phyloP scores from a whole-genome alignment of 1,140 invertebrate species.

The Nephila pilipes region DNA sequence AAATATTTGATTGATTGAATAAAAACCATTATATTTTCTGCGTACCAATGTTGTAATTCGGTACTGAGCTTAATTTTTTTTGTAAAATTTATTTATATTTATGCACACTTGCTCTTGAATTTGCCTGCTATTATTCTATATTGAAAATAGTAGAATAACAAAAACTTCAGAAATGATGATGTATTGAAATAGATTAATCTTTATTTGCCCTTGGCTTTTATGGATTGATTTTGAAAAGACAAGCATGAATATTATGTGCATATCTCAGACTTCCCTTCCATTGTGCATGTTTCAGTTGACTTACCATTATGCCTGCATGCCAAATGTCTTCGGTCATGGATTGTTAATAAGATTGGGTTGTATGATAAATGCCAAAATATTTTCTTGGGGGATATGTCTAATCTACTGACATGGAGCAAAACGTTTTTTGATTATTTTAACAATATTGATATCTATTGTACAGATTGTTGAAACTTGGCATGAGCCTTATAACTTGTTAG shows the following conservation, averaged over 20 bases:
- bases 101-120: not conserved
- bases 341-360: constrained; percentile 45
- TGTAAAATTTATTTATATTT: not conserved
- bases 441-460: constrained; percentile 54
- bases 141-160: not conserved
- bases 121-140: too few relatives aligned
- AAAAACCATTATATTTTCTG: not conserved
- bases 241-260: not conserved
- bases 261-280: constrained; percentile 40
- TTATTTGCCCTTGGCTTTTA: constrained; percentile 50
- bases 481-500: constrained; percentile 65
- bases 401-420: not conserved
- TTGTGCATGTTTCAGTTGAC: constrained; percentile 52
- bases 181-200: not conserved
- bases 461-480: constrained; percentile 63
- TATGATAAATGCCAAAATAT: constrained; percentile 54
- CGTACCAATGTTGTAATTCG: not conserved
- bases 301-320: constrained; percentile 52
- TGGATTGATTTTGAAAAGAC: constrained; percentile 35
- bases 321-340: constrained; percentile 45
- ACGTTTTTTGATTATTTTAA: constrained; percentile 39
- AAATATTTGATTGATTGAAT: too few relatives aligned
- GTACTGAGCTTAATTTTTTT: not conserved
- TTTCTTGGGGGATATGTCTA: constrained; percentile 34
- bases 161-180: not conserved